Percentiles rank a stretch among this genome's conserved stretches.
These are phyloP conservation scores for Brachyrhaphis roseni DNA, from an alignment of 2,797 vertebrate species.

Conservation along the genomic window DNA sequence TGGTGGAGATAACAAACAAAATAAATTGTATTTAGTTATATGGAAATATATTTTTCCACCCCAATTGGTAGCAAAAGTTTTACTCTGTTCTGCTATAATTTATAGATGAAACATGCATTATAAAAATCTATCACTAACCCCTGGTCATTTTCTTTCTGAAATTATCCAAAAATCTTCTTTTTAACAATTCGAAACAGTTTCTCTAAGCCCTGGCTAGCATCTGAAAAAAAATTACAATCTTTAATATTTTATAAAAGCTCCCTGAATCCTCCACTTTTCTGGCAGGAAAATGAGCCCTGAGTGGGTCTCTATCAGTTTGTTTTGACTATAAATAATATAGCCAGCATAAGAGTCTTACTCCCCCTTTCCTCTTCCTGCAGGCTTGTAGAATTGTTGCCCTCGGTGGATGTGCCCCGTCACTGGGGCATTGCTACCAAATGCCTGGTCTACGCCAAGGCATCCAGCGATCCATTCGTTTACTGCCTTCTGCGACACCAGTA, in stretches of 20 bases:
- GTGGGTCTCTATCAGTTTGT: neutral
- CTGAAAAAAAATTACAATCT: neutral
- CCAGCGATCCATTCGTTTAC: slow-evolving; percentile 83
- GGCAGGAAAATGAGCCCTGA: neutral
- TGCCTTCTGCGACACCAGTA: slow-evolving; percentile 84
- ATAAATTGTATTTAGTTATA: neutral
- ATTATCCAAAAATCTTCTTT: neutral
- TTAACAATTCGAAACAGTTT: neutral
- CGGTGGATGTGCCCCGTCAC: slow-evolving; percentile 79
- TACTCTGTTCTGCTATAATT: neutral
- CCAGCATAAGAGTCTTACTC: neutral
- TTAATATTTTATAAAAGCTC: neutral
- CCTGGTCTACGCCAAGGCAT: slow-evolving; percentile 85
- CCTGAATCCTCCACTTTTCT: neutral
- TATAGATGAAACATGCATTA: neutral
- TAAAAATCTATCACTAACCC: neutral
- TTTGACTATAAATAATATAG: no score
- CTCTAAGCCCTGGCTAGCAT: neutral
- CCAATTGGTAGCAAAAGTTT: neutral
- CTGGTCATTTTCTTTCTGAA: neutral
- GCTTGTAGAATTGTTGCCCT: slow-evolving; percentile 82
- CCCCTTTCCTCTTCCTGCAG: slow-evolving; percentile 57
- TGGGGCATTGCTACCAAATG: slow-evolving; percentile 86
- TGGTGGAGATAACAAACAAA: neutral
- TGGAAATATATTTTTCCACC: neutral